Percentiles rank a stretch among this genome's conserved stretches.
phyloP scores from a whole-genome alignment of 2,888 invertebrate species.

The Tenthredo livida region DNA sequence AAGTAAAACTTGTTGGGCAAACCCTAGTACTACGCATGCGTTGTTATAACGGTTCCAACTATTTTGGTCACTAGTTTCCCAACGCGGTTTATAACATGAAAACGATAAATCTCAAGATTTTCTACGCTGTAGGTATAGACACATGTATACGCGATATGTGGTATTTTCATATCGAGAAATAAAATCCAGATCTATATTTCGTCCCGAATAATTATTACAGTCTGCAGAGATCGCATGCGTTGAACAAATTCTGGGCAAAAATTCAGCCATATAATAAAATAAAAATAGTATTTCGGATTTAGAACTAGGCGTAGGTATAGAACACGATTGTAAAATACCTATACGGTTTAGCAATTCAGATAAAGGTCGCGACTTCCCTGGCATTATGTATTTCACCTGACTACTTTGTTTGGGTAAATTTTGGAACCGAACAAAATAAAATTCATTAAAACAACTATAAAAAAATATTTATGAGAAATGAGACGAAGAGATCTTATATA shows the following conservation, averaged over 20 bases:
- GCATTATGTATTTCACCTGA: neutral
- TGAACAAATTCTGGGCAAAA: neutral
- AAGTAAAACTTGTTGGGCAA: slow-evolving; percentile 25
- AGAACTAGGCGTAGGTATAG: neutral
- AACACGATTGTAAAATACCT: neutral
- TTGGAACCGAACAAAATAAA: neutral
- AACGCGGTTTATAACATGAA: neutral
- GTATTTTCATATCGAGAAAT: neutral
- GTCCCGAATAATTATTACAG: neutral
- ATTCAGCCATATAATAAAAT: too few species aligned
- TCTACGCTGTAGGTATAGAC: neutral
- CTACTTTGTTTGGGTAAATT: neutral
- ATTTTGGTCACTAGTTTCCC: neutral
- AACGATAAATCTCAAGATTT: neutral
- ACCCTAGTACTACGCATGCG: slow-evolving; percentile 34
- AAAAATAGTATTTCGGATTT: neutral
- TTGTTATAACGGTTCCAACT: slow-evolving; percentile 13
- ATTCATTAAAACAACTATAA: neutral
- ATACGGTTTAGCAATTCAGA: slow-evolving; percentile 29
- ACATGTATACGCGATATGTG: too few species aligned
- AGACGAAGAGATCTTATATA: neutral
- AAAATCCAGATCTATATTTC: neutral
- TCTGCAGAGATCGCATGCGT: neutral
- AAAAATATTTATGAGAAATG: neutral
- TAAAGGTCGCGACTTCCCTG: neutral